phyloP scores from a whole-genome alignment of 2,888 invertebrate genomes.

The Augiades crinisus region DNA sequence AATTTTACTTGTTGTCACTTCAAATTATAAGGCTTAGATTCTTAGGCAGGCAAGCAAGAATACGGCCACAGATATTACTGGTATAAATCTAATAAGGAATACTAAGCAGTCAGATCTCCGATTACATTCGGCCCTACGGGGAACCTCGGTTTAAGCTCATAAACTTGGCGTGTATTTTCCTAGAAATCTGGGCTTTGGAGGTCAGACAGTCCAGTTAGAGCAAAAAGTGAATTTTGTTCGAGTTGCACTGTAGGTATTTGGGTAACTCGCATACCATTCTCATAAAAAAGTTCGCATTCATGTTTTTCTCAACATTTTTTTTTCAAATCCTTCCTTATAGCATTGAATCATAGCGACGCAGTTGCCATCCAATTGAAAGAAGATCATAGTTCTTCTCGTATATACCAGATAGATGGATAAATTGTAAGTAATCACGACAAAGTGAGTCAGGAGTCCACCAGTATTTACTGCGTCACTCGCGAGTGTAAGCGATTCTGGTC shows the following conservation, averaged over 20 bases:
- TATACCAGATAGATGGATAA: neutral
- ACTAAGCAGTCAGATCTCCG: constrained; percentile 3
- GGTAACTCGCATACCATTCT: neutral
- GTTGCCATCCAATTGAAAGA: constrained; percentile 3
- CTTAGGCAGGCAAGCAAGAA: neutral
- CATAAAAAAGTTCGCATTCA: neutral
- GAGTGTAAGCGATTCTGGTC: constrained; percentile 13
- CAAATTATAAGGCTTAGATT: neutral
- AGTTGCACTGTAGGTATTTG: neutral
- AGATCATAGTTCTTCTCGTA: neutral
- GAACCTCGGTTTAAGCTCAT: constrained; percentile 10
- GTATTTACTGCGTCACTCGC: constrained; percentile 19
- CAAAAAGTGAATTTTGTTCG: constrained; percentile 10
- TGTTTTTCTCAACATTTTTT: neutral
- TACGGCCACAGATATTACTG: neutral
- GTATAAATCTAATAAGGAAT: constrained; percentile 1
- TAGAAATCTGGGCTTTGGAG: constrained; percentile 16
- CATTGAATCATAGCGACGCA: neutral
- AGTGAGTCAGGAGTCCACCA: constrained; percentile 19
- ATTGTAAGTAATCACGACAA: constrained; percentile 1
- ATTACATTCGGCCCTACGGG: constrained; percentile 13
- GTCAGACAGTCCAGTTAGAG: constrained; percentile 3
- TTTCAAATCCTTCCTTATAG: neutral
- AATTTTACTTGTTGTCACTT: neutral
- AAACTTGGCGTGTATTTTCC: constrained; percentile 16